Conservation (phyloP, 2,113 vertebrate species). For the Bungarus multicinctus region DNA sequence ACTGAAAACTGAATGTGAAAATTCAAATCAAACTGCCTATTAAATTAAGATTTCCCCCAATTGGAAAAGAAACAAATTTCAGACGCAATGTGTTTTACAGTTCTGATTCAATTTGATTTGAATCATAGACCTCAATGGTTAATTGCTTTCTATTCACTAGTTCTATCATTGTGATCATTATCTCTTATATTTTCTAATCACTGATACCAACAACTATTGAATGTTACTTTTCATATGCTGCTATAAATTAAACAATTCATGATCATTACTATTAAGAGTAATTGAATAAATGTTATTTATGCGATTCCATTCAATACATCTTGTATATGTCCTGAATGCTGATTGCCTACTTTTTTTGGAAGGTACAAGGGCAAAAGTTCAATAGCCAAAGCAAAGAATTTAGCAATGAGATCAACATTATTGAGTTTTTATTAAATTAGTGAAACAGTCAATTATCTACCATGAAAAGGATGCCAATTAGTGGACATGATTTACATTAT, state of each 20-base stretch:
- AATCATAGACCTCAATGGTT: neutral
- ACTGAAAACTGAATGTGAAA: neutral
- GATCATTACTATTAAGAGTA: neutral
- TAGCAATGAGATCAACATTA: neutral
- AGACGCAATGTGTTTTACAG: neutral
- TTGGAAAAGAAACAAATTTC: neutral
- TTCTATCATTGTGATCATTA: neutral
- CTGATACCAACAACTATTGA: neutral
- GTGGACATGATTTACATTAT: neutral
- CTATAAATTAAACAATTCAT: neutral
- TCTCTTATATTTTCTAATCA: neutral
- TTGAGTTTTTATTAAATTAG: neutral
- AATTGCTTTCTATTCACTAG: neutral
- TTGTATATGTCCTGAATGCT: neutral
- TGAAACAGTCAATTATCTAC: neutral
- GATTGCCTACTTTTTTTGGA: too few species aligned
- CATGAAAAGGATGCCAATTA: neutral
- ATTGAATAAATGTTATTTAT: neutral
- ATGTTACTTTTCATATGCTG: neutral
- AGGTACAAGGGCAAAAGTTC: too few species aligned
- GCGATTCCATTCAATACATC: neutral
- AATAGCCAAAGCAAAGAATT: neutral
- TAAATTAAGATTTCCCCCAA: neutral
- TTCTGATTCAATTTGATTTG: neutral
- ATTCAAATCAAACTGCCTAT: neutral